Conservation (phyloP, 2,888 invertebrate species). For the Microlaimidae sp. region DNA sequence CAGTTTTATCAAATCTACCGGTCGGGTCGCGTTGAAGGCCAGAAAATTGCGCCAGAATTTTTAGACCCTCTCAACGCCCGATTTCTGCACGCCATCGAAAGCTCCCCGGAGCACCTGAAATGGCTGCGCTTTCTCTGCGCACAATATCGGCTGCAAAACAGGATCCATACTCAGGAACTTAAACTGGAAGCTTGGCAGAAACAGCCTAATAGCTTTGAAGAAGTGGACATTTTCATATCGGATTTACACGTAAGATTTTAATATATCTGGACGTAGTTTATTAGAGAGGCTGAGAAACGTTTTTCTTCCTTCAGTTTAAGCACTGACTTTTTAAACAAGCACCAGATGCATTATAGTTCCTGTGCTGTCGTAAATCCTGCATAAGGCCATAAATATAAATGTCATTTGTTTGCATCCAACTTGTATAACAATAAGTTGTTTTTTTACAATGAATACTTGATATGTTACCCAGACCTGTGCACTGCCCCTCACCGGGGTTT, state of each 20-base stretch:
- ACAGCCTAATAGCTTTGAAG: neutral
- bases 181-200: neutral
- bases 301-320: too few species aligned
- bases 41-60: conserved; percentile 22
- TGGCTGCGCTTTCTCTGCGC: conserved; percentile 1
- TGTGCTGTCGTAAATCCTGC: too few species aligned
- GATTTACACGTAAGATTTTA: neutral
- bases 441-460: too few species aligned
- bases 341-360: too few species aligned
- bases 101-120: neutral
- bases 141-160: neutral
- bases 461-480: too few species aligned
- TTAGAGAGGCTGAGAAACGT: too few species aligned
- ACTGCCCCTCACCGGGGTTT: too few species aligned
- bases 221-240: neutral
- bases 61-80: conserved; percentile 20
- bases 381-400: too few species aligned
- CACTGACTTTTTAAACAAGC: too few species aligned
- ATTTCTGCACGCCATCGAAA: neutral
- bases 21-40: conserved; percentile 17
- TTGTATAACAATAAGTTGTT: too few species aligned
- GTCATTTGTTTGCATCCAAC: too few species aligned
- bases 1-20: conserved; percentile 16
- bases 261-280: too few species aligned
- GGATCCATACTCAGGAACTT: neutral